Evolutionary conservation across 2,113 vertebrate species (phyloP).

Genomic region (Neoarius graeffei): DNA sequence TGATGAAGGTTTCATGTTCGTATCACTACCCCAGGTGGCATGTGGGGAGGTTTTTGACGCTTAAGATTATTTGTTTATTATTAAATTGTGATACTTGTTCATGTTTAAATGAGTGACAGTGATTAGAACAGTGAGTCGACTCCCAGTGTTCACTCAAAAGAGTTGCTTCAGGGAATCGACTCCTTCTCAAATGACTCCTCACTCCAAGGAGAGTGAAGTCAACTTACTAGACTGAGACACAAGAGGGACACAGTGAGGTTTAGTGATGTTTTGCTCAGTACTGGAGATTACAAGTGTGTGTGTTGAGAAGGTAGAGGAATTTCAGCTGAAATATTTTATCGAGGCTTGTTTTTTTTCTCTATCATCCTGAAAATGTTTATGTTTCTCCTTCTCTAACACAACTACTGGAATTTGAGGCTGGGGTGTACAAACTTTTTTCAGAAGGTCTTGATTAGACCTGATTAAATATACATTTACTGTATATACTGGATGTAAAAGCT

Average conservation of each 20-base stretch:
- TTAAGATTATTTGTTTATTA: not conserved
- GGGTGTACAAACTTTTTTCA: not conserved
- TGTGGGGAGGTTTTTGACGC: not conserved
- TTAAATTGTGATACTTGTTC: not conserved
- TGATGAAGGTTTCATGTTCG: constrained; percentile 4
- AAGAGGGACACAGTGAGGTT: not conserved
- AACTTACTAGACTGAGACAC: not conserved
- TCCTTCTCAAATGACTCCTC: not conserved
- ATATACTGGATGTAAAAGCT: no score
- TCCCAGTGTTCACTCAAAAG: not conserved
- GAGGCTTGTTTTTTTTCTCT: not conserved
- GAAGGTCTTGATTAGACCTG: no score
- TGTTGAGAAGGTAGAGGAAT: not conserved
- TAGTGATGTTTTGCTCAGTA: not conserved
- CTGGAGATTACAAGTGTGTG: not conserved
- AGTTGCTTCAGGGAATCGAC: not conserved
- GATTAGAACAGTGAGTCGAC: not conserved
- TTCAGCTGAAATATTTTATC: not conserved
- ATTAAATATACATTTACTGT: no score
- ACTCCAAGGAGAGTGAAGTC: not conserved
- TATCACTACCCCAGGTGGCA: not conserved
- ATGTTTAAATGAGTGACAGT: not conserved
- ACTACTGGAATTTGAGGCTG: not conserved
- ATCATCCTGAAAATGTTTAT: not conserved
- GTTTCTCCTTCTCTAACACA: not conserved